These are phyloP conservation scores for Diplosoma virens DNA, from an alignment of 23 tunicate genomes.

Conservation along the genomic window DNA sequence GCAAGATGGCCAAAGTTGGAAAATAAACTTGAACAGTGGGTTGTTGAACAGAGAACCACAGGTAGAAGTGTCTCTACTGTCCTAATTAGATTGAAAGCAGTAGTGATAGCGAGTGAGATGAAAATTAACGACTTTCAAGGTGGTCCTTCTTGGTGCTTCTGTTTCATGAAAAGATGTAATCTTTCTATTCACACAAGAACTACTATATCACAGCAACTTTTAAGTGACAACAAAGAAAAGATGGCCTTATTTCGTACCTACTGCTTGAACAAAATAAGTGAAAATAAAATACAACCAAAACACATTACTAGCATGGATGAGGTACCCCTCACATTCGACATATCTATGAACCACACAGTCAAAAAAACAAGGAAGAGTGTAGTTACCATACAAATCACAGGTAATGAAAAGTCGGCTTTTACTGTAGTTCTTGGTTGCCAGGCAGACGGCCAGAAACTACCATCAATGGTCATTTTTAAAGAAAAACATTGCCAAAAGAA, in stretches of 20 bases:
- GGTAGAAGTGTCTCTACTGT: constrained; percentile 10
- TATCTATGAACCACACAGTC: neutral
- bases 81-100: neutral
- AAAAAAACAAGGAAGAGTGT: neutral
- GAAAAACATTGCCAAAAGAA: neutral
- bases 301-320: constrained; percentile 11
- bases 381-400: neutral
- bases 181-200: constrained; percentile 14
- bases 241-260: constrained; percentile 2
- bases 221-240: neutral
- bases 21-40: neutral
- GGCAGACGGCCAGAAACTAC: neutral
- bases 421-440: neutral
- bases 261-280: neutral
- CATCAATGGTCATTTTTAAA: neutral
- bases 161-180: neutral
- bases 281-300: neutral
- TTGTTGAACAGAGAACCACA: neutral
- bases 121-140: neutral
- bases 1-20: constrained; percentile 26
- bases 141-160: neutral
- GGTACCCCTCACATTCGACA: constrained; percentile 28
- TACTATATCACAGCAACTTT: neutral
- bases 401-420: constrained; percentile 4
- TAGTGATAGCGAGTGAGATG: neutral